Conservation (phyloP, 2,113 vertebrate species). For the Patagioenas fasciata region DNA sequence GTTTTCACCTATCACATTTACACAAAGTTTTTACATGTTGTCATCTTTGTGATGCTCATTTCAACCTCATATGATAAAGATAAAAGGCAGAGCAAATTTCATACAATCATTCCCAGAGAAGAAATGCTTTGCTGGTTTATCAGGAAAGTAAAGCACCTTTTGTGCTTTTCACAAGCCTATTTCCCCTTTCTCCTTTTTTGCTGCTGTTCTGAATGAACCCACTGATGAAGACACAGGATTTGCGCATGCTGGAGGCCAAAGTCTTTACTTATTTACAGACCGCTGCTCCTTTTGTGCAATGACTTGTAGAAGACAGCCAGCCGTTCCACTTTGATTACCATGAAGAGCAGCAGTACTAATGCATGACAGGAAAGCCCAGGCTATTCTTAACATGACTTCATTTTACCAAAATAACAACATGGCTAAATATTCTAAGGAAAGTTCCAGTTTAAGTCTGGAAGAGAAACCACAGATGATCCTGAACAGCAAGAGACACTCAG, state of each 20-base stretch:
- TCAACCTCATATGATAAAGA: neutral
- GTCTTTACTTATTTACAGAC: neutral
- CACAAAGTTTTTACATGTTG: neutral
- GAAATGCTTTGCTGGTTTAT: neutral
- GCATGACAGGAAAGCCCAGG: neutral
- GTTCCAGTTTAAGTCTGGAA: neutral
- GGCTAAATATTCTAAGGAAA: neutral
- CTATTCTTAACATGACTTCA: neutral
- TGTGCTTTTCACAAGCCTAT: neutral
- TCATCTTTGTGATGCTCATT: neutral
- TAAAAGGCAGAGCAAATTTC: neutral
- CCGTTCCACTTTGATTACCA: neutral
- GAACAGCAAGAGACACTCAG: neutral
- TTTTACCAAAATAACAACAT: neutral
- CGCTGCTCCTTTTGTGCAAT: slow-evolving; percentile 8
- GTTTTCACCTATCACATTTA: neutral
- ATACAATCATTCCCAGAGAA: neutral
- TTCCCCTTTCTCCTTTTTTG: neutral
- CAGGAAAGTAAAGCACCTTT: neutral
- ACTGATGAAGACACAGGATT: neutral
- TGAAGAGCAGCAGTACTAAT: neutral
- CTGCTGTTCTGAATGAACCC: neutral
- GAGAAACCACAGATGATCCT: neutral
- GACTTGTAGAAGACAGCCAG: neutral
- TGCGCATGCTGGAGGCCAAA: neutral